phyloP scores from a whole-genome alignment of 2,888 invertebrate species.

The Desoria tigrina region DNA sequence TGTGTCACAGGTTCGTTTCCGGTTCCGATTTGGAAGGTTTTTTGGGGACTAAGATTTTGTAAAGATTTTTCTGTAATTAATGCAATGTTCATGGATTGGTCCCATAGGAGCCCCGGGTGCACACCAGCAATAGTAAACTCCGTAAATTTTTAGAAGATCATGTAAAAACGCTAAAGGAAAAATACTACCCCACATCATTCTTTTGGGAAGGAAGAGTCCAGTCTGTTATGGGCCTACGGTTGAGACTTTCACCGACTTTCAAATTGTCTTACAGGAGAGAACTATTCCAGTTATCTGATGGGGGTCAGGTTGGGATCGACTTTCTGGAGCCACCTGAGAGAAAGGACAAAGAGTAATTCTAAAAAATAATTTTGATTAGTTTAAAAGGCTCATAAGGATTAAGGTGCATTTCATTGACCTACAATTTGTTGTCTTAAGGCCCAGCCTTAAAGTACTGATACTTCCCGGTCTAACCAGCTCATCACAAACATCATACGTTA shows the following conservation, averaged over 20 bases:
- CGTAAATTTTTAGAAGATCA: slow-evolving; percentile 65
- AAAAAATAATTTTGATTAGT: neutral
- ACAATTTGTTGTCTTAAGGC: too few species aligned
- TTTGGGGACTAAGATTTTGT: neutral
- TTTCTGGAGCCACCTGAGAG: slow-evolving; percentile 61
- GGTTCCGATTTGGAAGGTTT: neutral
- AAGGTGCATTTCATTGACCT: too few species aligned
- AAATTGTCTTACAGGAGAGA: slow-evolving; percentile 59
- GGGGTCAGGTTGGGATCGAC: slow-evolving; percentile 77
- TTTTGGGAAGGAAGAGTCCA: slow-evolving; percentile 59
- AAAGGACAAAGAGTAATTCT: slow-evolving; percentile 50
- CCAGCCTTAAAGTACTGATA: slow-evolving; percentile 68
- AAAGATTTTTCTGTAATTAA: neutral
- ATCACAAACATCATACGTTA: slow-evolving; percentile 77
- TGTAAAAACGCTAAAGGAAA: slow-evolving; percentile 68
- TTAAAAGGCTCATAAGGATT: too few species aligned
- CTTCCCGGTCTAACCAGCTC: slow-evolving; percentile 78
- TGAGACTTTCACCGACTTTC: slow-evolving; percentile 42
- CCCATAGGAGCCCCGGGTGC: slow-evolving; percentile 44
- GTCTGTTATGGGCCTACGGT: slow-evolving; percentile 43
- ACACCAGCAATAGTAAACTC: slow-evolving; percentile 55
- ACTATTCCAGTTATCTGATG: slow-evolving; percentile 69
- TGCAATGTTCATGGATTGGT: neutral
- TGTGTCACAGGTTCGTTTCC: slow-evolving; percentile 46
- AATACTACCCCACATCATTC: slow-evolving; percentile 77